Conservation (phyloP, 2,888 invertebrate species). For the Troides oblongomaculatus region DNA sequence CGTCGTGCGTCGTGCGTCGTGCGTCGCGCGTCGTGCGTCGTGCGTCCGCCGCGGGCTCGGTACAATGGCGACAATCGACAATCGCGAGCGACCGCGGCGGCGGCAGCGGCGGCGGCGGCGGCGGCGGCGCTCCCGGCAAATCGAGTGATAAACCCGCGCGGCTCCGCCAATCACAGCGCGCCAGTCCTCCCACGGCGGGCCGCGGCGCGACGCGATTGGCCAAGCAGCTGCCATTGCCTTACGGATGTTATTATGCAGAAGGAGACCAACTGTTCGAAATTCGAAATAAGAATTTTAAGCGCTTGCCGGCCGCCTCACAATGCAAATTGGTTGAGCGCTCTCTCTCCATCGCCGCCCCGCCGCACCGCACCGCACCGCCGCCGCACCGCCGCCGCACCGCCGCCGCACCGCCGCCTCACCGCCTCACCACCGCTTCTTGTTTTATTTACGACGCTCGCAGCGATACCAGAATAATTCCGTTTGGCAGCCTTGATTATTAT, state of each 20-base stretch:
- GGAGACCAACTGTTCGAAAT: conserved; percentile 72
- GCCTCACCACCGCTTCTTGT: conserved; percentile 33
- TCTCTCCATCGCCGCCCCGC: conserved; percentile 32
- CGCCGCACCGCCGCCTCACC: background rate
- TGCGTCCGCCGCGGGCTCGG: conserved; percentile 61
- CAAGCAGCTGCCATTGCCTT: conserved; percentile 78
- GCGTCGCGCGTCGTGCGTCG: conserved; percentile 48
- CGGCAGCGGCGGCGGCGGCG: conserved; percentile 52
- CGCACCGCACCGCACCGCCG: conserved; percentile 39
- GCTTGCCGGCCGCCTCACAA: conserved; percentile 72
- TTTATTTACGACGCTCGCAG: conserved; percentile 34
- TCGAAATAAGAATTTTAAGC: conserved; percentile 75
- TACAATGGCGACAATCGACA: conserved; percentile 79
- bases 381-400: conserved; percentile 32
- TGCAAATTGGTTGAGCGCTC: conserved; percentile 75
- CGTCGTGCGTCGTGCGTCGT: conserved; percentile 33
- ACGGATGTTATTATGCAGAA: conserved; percentile 78
- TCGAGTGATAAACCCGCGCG: conserved; percentile 72
- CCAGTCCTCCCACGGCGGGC: conserved; percentile 72
- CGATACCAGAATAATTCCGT: conserved; percentile 54
- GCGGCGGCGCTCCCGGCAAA: conserved; percentile 72
- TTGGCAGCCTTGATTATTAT: conserved; percentile 43
- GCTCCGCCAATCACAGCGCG: conserved; percentile 61
- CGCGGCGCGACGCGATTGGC: conserved; percentile 68
- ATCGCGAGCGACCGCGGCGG: conserved; percentile 59